phyloP scores from a whole-genome alignment of 2,113 vertebrate genomes.

The Smithornis capensis region DNA sequence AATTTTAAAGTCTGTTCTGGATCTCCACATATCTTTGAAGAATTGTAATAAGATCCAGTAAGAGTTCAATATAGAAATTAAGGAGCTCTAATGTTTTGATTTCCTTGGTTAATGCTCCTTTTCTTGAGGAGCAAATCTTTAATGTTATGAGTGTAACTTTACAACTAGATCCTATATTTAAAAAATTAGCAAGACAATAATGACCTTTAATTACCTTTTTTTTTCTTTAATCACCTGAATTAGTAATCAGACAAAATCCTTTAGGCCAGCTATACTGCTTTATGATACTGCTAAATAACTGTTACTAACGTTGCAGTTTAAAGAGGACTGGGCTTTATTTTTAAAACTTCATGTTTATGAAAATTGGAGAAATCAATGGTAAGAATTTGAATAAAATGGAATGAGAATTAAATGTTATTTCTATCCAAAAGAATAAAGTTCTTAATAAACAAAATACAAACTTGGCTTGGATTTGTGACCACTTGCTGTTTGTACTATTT shows the following conservation, averaged over 20 bases:
- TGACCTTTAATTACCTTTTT: not conserved
- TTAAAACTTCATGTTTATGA: not conserved
- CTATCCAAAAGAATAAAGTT: conserved; percentile 45
- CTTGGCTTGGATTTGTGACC: conserved; percentile 41
- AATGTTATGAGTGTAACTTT: not conserved
- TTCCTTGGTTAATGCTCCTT: not conserved
- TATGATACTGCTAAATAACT: not conserved
- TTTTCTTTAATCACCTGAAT: not conserved
- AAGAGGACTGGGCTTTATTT: not conserved
- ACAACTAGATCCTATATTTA: not conserved
- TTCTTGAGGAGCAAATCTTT: not conserved
- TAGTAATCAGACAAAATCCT: not conserved
- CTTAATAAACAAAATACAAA: conserved; percentile 42
- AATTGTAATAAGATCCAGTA: not conserved
- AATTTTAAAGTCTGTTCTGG: not conserved
- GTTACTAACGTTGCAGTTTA: not conserved
- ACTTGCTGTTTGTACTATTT: conserved; percentile 38
- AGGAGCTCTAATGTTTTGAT: not conserved
- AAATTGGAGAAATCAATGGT: not conserved
- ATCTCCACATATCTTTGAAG: not conserved
- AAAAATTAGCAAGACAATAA: not conserved
- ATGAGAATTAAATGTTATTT: conserved; percentile 29
- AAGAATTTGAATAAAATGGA: conserved; percentile 44
- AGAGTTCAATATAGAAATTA: not conserved
- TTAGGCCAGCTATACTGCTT: not conserved